These are phyloP conservation scores for Enteromius anoplus DNA, from an alignment of 2,797 vertebrate genomes.

Conservation along the genomic window DNA sequence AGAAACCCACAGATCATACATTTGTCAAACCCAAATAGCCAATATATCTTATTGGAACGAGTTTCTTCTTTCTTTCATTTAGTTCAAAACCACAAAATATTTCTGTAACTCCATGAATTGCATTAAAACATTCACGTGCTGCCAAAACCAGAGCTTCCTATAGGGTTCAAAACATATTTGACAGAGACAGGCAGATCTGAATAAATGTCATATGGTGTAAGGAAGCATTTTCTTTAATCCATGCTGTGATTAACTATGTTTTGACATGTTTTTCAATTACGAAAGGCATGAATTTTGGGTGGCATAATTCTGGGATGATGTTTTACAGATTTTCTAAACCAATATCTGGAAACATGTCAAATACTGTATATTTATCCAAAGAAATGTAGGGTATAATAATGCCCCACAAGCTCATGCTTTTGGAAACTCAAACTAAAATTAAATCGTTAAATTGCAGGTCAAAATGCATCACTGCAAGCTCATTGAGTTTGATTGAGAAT, in stretches of 20 bases:
- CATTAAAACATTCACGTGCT: neutral
- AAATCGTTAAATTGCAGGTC: conserved; percentile 29
- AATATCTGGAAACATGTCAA: neutral
- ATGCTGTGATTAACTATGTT: conserved; percentile 4
- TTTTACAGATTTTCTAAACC: neutral
- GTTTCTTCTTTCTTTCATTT: conserved; percentile 1
- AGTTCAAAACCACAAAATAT: neutral
- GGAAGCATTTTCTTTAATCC: neutral
- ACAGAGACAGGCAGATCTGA: neutral
- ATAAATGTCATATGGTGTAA: neutral
- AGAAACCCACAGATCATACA: neutral
- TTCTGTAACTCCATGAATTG: neutral
- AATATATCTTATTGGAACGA: neutral
- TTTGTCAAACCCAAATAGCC: neutral
- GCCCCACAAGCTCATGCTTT: conserved; percentile 11
- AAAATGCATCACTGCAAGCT: conserved; percentile 44
- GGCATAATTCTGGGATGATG: neutral
- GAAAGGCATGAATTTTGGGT: neutral
- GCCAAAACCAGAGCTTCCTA: neutral
- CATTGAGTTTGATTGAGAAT: conserved; percentile 41
- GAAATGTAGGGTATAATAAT: neutral
- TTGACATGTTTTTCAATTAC: conserved; percentile 4
- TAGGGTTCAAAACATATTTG: neutral
- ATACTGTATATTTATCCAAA: neutral
- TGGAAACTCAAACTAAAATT: conserved; percentile 39